These are phyloP conservation scores for Caenorhabditis virilis DNA, from an alignment of 2,888 invertebrate species.

Conservation along the genomic window DNA sequence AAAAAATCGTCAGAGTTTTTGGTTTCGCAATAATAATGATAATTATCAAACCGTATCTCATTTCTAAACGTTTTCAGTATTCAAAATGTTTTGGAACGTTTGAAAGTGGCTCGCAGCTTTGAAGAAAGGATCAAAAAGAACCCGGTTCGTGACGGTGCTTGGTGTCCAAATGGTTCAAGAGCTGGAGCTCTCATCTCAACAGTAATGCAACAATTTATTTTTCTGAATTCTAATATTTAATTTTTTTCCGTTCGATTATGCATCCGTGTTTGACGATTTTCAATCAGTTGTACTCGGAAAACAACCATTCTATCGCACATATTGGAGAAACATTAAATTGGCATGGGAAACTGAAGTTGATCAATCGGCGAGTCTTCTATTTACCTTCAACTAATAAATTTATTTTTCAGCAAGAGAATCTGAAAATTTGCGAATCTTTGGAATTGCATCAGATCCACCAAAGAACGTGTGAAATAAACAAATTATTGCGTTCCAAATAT, in stretches of 20 bases:
- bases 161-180: conserved; percentile 34
- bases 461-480: too few relatives aligned
- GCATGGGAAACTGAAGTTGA: not conserved
- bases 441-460: too few relatives aligned
- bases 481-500: too few relatives aligned
- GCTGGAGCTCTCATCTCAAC: conserved; percentile 17
- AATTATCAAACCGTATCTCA: too few relatives aligned
- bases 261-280: conserved; percentile 15
- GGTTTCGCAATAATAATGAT: too few relatives aligned
- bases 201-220: conserved; percentile 2
- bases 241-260: too few relatives aligned
- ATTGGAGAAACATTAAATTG: not conserved
- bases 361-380: too few relatives aligned
- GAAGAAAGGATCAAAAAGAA: conserved; percentile 4
- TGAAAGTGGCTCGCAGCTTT: conserved; percentile 4
- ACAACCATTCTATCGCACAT: conserved; percentile 2
- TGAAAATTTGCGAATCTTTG: too few relatives aligned
- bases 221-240: too few relatives aligned
- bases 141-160: conserved; percentile 25
- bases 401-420: too few relatives aligned
- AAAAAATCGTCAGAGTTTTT: conserved; percentile 3
- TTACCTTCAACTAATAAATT: too few relatives aligned
- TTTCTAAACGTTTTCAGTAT: conserved; percentile 8
- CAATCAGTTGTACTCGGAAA: conserved; percentile 10
- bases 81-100: conserved; percentile 7